phyloP scores from a whole-genome alignment of 2,888 invertebrate species.

The Andrena fulva region DNA sequence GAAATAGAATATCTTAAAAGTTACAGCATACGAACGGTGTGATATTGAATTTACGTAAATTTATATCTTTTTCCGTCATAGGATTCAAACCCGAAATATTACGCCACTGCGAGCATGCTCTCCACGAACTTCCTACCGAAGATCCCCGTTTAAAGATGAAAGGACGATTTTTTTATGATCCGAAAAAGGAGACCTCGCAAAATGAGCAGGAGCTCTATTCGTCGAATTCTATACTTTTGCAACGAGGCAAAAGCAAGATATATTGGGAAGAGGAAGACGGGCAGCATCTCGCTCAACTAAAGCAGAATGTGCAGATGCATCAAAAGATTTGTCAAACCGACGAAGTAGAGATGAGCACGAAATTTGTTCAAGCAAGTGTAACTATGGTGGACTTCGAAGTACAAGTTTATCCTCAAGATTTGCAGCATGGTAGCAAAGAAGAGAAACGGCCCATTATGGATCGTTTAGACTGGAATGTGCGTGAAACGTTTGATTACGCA shows the following conservation, averaged over 20 bases:
- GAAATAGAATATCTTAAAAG: neutral
- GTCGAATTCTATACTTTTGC: slow-evolving; percentile 81
- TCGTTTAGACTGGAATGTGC: slow-evolving; percentile 80
- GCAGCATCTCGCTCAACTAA: slow-evolving; percentile 48
- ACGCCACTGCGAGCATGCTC: slow-evolving; percentile 81
- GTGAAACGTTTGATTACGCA: slow-evolving; percentile 77
- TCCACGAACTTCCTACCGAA: slow-evolving; percentile 80
- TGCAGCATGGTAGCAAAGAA: slow-evolving; percentile 67
- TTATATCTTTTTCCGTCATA: slow-evolving; percentile 65
- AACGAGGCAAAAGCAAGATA: slow-evolving; percentile 76
- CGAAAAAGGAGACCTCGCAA: slow-evolving; percentile 70
- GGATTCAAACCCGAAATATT: slow-evolving; percentile 83
- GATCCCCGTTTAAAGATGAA: slow-evolving; percentile 82
- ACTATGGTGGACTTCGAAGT: slow-evolving; percentile 69
- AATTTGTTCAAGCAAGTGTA: slow-evolving; percentile 66
- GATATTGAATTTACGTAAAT: slow-evolving; percentile 45
- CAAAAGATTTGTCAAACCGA: slow-evolving; percentile 83
- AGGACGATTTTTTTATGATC: slow-evolving; percentile 82
- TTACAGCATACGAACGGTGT: neutral
- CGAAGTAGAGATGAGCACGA: slow-evolving; percentile 67
- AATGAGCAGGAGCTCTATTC: slow-evolving; percentile 59
- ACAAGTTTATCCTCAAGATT: slow-evolving; percentile 70
- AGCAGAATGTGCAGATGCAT: slow-evolving; percentile 70
- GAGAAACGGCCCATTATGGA: slow-evolving; percentile 80
- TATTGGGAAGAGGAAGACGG: slow-evolving; percentile 78